phyloP scores from a whole-genome alignment of 2,113 vertebrate genomes.

The Numenius arquata region DNA sequence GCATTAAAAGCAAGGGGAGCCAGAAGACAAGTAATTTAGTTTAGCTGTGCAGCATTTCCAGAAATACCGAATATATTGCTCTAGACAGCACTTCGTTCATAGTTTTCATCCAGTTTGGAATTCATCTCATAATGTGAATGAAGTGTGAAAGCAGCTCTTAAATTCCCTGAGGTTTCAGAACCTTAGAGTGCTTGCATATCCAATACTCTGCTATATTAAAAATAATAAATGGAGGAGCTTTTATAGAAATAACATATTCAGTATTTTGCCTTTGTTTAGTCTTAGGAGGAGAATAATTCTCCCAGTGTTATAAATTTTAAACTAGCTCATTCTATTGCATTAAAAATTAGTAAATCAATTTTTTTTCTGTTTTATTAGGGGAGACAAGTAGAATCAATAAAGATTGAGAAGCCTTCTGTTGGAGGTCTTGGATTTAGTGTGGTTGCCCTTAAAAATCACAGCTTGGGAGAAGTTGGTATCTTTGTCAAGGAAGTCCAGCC shows the following conservation, averaged over 20 bases:
- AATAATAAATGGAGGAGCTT: constrained; percentile 64
- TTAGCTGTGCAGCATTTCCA: constrained; percentile 51
- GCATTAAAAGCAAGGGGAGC: constrained; percentile 27
- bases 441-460: constrained; percentile 83
- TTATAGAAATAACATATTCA: constrained; percentile 61
- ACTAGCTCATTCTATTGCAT: neutral
- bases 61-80: constrained; percentile 54
- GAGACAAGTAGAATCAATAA: constrained; percentile 81
- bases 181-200: constrained; percentile 19
- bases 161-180: constrained; percentile 56
- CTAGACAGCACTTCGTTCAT: constrained; percentile 55
- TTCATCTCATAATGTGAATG: constrained; percentile 57
- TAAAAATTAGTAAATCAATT: constrained; percentile 33
- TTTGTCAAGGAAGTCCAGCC: constrained; percentile 91
- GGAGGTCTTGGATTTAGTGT: constrained; percentile 96
- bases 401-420: constrained; percentile 83
- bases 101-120: constrained; percentile 60
- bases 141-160: constrained; percentile 69
- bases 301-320: constrained; percentile 10
- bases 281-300: constrained; percentile 27
- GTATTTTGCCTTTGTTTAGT: constrained; percentile 55
- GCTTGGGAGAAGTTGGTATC: constrained; percentile 78
- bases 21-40: constrained; percentile 40
- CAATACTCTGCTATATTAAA: constrained; percentile 52
- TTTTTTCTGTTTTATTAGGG: constrained; percentile 75